phyloP scores from a whole-genome alignment of 1,140 invertebrate species.

The Sipha flava region DNA sequence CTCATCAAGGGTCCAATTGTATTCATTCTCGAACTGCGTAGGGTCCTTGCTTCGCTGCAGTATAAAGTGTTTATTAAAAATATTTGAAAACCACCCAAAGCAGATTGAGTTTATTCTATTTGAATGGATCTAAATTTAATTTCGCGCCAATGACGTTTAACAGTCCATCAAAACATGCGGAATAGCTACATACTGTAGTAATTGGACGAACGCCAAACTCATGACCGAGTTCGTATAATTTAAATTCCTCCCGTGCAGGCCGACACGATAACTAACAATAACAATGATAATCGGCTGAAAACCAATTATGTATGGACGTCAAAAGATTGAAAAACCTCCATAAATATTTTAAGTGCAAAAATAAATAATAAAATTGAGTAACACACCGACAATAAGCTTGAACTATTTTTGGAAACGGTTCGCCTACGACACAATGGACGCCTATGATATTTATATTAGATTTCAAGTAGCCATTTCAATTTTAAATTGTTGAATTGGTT shows the following conservation, averaged over 20 bases:
- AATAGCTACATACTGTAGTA: background rate
- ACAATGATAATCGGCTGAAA: background rate
- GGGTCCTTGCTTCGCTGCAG: too few relatives aligned
- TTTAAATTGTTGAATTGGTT: too few relatives aligned
- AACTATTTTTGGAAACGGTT: background rate
- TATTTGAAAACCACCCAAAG: background rate
- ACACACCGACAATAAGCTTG: too few relatives aligned
- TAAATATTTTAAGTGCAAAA: too few relatives aligned
- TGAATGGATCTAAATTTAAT: background rate
- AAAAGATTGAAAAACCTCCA: background rate
- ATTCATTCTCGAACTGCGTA: background rate
- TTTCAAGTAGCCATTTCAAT: too few relatives aligned
- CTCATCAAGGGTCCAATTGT: background rate
- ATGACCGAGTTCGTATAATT: background rate
- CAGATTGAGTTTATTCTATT: background rate
- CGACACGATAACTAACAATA: background rate
- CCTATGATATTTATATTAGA: background rate
- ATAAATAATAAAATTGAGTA: background rate
- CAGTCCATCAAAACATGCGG: background rate
- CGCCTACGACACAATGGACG: background rate
- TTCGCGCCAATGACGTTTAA: background rate
- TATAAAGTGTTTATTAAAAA: background rate
- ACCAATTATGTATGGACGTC: background rate
- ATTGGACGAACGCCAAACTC: background rate
- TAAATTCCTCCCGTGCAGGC: background rate